Evolutionary conservation across 2,888 invertebrate species (phyloP), one percentile per base, ranked within the genome.

Genomic region (Gasteruption jaculator): DNA sequence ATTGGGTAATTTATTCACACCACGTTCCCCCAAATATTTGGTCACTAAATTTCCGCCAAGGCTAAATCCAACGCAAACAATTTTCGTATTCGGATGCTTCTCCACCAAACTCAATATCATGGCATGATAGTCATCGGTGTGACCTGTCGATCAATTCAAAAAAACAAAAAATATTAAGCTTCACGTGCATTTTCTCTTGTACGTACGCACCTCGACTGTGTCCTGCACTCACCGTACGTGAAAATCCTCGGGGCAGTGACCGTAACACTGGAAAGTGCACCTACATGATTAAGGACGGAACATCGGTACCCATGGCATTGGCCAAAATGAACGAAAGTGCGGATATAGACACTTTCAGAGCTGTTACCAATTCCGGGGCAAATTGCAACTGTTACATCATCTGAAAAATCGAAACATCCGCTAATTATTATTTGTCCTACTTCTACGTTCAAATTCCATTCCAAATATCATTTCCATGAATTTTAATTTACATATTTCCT

Each of bases 351-450:
- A 63, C 90, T 91, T 73, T 95, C 94, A 31, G 93, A 93, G 31
- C 89, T 89, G 73, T 94, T 95, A 34, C 92, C 92, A 60, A 95
- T 93, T 46, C 94, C 94, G 34, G 91, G 88, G 61, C 90, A 90
- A 56, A 93, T 85, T 8, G 90, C 89, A 45, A 93, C 80, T 3
- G 90, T 91, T 55, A 89, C 79, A 68, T 91, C 89, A 76, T 89
- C 91, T 91, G 69, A 12, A 74, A 27, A 5, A 27, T 27, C 1
- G 35, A 4, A 7, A 22, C n/a, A 25, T 16, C 18, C n/a, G n/a
- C n/a, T n/a, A n/a, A 16, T 8, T 10, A 20, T 2, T 20, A 22
- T 12, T 30, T 16, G 15, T 20, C 16, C n/a, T 24, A 15, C 25
- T 15, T 15, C 4, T 11, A 11, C 11, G 6, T 8, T 5, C 11